Evolutionary conservation across 2,113 vertebrate genomes (phyloP), one percentile per base, ranked within the genome.

Genomic region (Coptodon rendalli): DNA sequence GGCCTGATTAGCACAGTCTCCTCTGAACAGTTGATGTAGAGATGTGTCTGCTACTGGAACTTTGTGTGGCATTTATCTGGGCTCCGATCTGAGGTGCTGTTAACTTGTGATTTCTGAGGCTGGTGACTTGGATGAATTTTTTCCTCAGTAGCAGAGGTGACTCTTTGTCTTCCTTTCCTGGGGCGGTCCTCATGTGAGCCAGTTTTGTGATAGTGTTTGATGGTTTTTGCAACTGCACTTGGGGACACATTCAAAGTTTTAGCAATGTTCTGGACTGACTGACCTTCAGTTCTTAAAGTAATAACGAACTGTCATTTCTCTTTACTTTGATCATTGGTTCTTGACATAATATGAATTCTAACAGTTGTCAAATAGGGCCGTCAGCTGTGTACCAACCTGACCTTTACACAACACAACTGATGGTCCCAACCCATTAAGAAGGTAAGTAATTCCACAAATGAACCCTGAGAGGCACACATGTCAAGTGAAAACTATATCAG

Each of bases 241-340:
- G 17, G 50, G 50, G 50, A 52, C 50, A 52, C 50, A 52, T 52
- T 52, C 17, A 52, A n/a, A 53, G 9, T n/a, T 53, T n/a, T 53
- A 10, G 19, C 59, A 36, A n/a, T 36, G 31, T 36, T 63, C 59
- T 1, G 0, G 59, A 63, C 59, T 63, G 59, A 63, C 9, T 63
- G 0, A 63, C 31, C 59, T 63, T 36, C 17, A 5, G 59, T 36
- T 63, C 59, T 63, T 63, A 36, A 63, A 63, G 31, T 63, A 7
- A 63, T 36, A 36, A 63, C 2, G 0, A 36, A 63, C 17, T 63
- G 59, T 36, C 4, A 0, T 63, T 63, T 63, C 59, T 12, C 17
- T 63, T n/a, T 36, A 63, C 2, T 63, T n/a, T 36, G 59, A 34
- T 63, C 2, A 2, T 0, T 36, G 17, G 31, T 63, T 63, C 59